Evolutionary conservation across 2,888 invertebrate species (phyloP).

Genomic region (Myathropa florea): DNA sequence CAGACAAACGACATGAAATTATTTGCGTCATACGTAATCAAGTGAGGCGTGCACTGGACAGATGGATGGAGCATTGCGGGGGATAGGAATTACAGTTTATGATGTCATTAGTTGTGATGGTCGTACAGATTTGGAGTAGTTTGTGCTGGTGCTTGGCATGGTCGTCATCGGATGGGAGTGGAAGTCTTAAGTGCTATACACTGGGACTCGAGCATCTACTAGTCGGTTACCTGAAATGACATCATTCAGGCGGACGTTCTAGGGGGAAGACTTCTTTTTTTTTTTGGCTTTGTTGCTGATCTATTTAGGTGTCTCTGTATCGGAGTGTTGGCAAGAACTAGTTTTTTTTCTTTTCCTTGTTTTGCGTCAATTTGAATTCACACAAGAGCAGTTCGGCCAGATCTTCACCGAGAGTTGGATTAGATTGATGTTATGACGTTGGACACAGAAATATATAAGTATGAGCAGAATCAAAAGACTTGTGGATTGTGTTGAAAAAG

Average conservation of each 20-base stretch:
- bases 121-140: constrained; percentile 40
- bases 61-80: not conserved
- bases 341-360: not conserved
- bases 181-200: constrained; percentile 6
- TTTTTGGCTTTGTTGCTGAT: not conserved
- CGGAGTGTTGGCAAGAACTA: not conserved
- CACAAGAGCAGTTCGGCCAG: not conserved
- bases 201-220: not conserved
- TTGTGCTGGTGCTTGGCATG: constrained; percentile 16
- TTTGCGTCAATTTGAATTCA: not conserved
- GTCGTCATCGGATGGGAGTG: constrained; percentile 59
- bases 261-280: not conserved
- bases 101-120: constrained; percentile 64
- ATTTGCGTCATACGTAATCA: constrained; percentile 50
- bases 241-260: not conserved
- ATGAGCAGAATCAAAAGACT: not conserved
- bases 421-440: not conserved
- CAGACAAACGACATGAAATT: constrained; percentile 46
- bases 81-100: constrained; percentile 31
- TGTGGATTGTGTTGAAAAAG: not conserved
- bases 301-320: not conserved
- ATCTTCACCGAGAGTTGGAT: not conserved
- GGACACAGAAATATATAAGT: not conserved
- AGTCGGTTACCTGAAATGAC: constrained; percentile 1
- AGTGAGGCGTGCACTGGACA: constrained; percentile 1